A percentile compares a stretch with the other conserved stretches of the same genome.
Evolutionary conservation across 1,140 invertebrate genomes (phyloP).

Genomic region (Ceratoteleas bidentatus): DNA sequence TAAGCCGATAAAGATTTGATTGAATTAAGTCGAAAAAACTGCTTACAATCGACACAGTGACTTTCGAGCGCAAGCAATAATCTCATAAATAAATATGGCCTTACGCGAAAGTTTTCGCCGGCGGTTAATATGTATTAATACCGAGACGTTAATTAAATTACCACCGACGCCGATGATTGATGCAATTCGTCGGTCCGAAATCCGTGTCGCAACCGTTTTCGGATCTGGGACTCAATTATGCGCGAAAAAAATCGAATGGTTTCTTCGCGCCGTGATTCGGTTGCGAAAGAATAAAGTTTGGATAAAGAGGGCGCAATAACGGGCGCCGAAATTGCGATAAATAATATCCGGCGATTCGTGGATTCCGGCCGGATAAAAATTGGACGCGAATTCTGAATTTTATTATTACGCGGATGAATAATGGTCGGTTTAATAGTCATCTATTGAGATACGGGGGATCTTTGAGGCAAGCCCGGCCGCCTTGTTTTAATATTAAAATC

Average conservation of each 20-base stretch:
- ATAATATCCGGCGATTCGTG: slow-evolving; percentile 35
- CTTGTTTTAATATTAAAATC: no score
- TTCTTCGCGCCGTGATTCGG: not conserved
- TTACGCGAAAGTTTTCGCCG: slow-evolving; percentile 33
- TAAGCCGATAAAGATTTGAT: no score
- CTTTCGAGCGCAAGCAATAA: slow-evolving; percentile 31
- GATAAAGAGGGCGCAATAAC: slow-evolving; percentile 33
- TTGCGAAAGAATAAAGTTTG: slow-evolving; percentile 19
- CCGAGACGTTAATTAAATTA: slow-evolving; percentile 58
- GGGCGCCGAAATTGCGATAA: slow-evolving; percentile 37
- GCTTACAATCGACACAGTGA: not conserved
- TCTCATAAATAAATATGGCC: slow-evolving; percentile 53
- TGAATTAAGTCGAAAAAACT: no score
- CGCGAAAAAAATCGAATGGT: not conserved
- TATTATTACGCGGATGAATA: slow-evolving; percentile 65
- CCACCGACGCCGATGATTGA: slow-evolving; percentile 52
- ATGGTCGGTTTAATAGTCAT: slow-evolving; percentile 58
- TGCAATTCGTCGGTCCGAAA: slow-evolving; percentile 56
- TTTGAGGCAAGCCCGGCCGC: no score
- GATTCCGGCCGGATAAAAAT: slow-evolving; percentile 42
- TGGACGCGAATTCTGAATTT: slow-evolving; percentile 51
- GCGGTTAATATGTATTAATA: slow-evolving; percentile 62
- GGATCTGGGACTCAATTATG: slow-evolving; percentile 48
- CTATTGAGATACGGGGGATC: no score
- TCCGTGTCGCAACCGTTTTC: slow-evolving; percentile 45